phyloP scores from a whole-genome alignment of 1,140 invertebrate species.

The Rhyacophila brunnea region DNA sequence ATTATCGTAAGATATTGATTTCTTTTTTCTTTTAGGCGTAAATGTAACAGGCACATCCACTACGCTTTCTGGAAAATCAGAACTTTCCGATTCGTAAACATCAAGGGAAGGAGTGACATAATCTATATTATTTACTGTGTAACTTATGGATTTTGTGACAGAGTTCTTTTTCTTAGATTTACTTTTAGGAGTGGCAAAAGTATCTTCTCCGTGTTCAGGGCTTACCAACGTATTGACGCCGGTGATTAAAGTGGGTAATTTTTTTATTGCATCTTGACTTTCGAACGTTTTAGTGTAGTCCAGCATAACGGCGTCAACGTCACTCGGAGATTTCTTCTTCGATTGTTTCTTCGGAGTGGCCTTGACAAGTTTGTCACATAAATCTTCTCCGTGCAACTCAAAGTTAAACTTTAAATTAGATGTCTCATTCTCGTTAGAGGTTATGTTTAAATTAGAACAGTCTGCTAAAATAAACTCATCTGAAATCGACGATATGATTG shows the following conservation, averaged over 20 bases:
- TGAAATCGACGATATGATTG: conserved; percentile 51
- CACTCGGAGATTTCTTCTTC: conserved; percentile 1
- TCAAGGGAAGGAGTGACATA: conserved; percentile 26
- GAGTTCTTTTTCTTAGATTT: conserved; percentile 36
- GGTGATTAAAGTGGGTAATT: too few relatives aligned
- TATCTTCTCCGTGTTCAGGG: conserved; percentile 36
- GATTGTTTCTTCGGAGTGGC: background rate
- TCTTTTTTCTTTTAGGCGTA: conserved; percentile 12
- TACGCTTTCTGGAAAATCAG: conserved; percentile 33
- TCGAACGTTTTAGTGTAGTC: background rate
- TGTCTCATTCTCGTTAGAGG: conserved; percentile 32
- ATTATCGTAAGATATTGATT: conserved; percentile 5
- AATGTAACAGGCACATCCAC: conserved; percentile 28
- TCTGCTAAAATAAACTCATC: conserved; percentile 53
- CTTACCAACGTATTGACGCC: background rate
- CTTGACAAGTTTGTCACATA: conserved; percentile 21
- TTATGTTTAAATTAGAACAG: conserved; percentile 51
- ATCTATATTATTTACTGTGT: conserved; percentile 18
- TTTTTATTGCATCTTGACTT: background rate
- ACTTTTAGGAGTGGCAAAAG: conserved; percentile 52
- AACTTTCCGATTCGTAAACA: conserved; percentile 35
- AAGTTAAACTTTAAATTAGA: conserved; percentile 46
- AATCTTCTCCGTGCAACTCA: conserved; percentile 48
- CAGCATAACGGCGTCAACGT: background rate
- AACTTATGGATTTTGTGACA: conserved; percentile 17